phyloP scores from a whole-genome alignment of 2,797 vertebrate genomes.

The Lutjanus argentimaculatus region DNA sequence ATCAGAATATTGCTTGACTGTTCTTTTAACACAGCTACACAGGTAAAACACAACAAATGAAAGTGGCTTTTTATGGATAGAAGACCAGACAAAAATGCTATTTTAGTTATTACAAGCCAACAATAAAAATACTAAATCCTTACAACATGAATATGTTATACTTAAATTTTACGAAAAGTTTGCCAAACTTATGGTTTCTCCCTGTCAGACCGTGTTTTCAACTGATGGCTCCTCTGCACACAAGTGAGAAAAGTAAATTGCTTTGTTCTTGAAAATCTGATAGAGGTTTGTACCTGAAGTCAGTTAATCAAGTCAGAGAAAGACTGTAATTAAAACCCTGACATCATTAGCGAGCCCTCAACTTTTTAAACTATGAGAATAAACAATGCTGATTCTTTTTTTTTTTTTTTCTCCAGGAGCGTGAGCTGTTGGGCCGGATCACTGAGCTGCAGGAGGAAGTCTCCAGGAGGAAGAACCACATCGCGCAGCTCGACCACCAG shows the following conservation, averaged over 20 bases:
- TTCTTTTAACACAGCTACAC: too few relatives aligned
- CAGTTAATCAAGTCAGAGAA: too few relatives aligned
- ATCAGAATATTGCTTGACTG: too few relatives aligned
- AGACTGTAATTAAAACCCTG: neutral
- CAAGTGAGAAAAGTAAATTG: neutral
- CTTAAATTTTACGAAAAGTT: neutral
- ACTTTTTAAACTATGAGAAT: neutral
- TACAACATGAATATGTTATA: neutral
- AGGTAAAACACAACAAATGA: too few relatives aligned
- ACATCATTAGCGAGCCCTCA: neutral
- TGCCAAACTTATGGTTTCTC: neutral
- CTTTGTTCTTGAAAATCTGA: neutral
- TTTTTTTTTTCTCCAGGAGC: constrained; percentile 83
- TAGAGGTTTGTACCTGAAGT: neutral
- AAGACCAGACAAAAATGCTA: neutral
- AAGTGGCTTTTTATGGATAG: too few relatives aligned
- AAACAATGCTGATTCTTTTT: neutral
- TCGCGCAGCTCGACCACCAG: constrained; percentile 95
- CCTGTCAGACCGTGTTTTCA: neutral
- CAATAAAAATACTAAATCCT: too few relatives aligned
- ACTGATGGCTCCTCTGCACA: neutral
- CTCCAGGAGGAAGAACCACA: constrained; percentile 93
- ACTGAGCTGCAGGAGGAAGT: constrained; percentile 95
- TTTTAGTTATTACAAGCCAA: too few relatives aligned
- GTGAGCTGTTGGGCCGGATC: constrained; percentile 91